Percentiles rank a stretch among this genome's conserved stretches.
These are phyloP conservation scores for Protonemura montana DNA, from an alignment of 2,888 invertebrate genomes.

Conservation along the genomic window DNA sequence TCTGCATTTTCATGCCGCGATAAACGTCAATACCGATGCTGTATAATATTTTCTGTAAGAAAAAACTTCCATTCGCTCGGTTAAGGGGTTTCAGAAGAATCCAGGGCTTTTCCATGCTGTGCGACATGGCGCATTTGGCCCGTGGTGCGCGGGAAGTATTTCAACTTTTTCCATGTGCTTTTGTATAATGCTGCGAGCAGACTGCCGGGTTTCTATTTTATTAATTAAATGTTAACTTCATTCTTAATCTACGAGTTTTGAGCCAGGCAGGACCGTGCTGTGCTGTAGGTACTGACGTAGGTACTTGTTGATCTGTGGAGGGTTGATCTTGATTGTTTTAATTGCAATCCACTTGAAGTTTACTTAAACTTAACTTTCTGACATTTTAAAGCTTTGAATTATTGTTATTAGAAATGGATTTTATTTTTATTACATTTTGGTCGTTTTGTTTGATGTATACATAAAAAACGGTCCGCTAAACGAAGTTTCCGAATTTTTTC, in stretches of 20 bases:
- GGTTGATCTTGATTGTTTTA: neutral
- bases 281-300: neutral
- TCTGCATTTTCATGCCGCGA: neutral
- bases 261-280: no score
- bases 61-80: neutral
- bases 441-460: neutral
- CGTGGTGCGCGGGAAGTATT: neutral
- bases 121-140: neutral
- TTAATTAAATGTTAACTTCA: neutral
- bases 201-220: neutral
- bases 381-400: neutral
- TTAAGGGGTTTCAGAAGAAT: neutral
- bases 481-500: neutral
- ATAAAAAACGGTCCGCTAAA: neutral
- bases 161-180: neutral
- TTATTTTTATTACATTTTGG: neutral
- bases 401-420: neutral
- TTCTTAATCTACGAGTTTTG: neutral
- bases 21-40: neutral
- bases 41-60: neutral
- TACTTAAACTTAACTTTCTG: neutral
- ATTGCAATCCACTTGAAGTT: neutral
- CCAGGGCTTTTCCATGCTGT: neutral
- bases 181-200: neutral
- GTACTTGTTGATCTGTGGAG: neutral